phyloP scores from a whole-genome alignment of 2,113 vertebrate genomes.

The Dromiciops gliroides region DNA sequence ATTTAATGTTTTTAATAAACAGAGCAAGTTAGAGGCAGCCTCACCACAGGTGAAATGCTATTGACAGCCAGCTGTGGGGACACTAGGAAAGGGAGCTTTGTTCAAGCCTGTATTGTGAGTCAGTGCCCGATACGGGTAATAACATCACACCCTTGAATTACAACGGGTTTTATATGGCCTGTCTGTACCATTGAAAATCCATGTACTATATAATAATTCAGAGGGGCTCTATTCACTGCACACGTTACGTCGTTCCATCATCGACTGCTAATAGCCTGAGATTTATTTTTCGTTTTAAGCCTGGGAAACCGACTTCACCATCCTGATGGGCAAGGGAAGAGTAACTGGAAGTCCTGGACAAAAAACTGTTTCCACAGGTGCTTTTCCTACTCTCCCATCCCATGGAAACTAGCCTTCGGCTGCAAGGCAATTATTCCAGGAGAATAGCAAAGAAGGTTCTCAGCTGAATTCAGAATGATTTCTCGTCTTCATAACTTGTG shows the following conservation, averaged over 20 bases:
- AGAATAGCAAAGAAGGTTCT: background rate
- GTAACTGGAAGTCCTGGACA: constrained; percentile 66
- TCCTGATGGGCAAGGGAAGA: constrained; percentile 73
- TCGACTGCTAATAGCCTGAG: constrained; percentile 78
- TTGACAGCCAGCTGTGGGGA: constrained; percentile 80
- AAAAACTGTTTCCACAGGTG: constrained; percentile 50
- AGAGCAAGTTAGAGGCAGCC: constrained; percentile 74
- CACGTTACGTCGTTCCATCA: constrained; percentile 74
- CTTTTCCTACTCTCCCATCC: background rate
- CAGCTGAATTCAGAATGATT: constrained; percentile 27
- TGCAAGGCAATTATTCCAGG: background rate
- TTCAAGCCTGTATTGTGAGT: constrained; percentile 68
- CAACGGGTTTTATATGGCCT: constrained; percentile 73
- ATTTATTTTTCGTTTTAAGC: constrained; percentile 75
- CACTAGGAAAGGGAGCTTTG: constrained; percentile 64
- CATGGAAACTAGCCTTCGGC: constrained; percentile 4
- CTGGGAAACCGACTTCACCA: constrained; percentile 65
- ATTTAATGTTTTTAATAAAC: constrained; percentile 87
- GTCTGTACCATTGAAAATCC: constrained; percentile 75
- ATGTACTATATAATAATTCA: constrained; percentile 72
- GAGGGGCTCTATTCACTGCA: constrained; percentile 80
- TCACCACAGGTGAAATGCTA: constrained; percentile 76
- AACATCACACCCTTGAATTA: constrained; percentile 73
- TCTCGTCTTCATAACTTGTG: constrained; percentile 42
- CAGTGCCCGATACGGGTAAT: constrained; percentile 50